Conservation (phyloP, 1,140 invertebrate genomes). For the Phenacoccus solenopsis region DNA sequence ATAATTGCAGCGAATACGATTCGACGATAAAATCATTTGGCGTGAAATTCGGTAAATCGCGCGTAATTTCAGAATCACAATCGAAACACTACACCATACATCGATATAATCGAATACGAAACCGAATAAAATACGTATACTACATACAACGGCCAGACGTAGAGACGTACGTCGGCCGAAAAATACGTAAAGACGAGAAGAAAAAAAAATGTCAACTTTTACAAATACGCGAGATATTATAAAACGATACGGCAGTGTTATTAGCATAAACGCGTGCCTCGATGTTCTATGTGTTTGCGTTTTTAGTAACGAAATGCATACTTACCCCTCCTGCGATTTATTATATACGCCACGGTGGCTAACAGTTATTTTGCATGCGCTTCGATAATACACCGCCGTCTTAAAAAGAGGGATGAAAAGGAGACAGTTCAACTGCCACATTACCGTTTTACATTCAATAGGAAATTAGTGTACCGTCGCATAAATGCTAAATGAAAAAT, state of each 20-base stretch:
- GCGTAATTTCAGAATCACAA: not conserved
- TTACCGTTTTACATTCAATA: slow-evolving; percentile 2
- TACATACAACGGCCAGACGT: no score
- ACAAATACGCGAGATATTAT: slow-evolving; percentile 12
- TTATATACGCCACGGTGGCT: slow-evolving; percentile 14
- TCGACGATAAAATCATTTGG: no score
- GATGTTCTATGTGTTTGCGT: slow-evolving; percentile 13
- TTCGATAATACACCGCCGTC: slow-evolving; percentile 12
- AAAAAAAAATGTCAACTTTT: not conserved
- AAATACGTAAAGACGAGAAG: no score
- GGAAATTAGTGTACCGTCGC: slow-evolving; percentile 9
- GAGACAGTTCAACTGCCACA: slow-evolving; percentile 12
- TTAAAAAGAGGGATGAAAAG: slow-evolving; percentile 14
- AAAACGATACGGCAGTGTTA: not conserved
- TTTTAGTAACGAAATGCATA: slow-evolving; percentile 18
- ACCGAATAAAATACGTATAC: not conserved
- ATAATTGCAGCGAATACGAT: no score
- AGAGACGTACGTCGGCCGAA: no score
- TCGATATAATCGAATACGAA: not conserved
- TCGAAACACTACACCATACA: not conserved
- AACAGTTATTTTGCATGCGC: slow-evolving; percentile 17
- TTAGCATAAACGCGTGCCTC: slow-evolving; percentile 14
- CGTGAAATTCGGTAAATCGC: not conserved
- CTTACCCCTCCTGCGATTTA: slow-evolving; percentile 11
- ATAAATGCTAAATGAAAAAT: no score